A percentile compares a stretch with the other conserved stretches of the same genome.
Evolutionary conservation across 2,797 vertebrate genomes (phyloP).

Genomic region (Oryzias sinensis): DNA sequence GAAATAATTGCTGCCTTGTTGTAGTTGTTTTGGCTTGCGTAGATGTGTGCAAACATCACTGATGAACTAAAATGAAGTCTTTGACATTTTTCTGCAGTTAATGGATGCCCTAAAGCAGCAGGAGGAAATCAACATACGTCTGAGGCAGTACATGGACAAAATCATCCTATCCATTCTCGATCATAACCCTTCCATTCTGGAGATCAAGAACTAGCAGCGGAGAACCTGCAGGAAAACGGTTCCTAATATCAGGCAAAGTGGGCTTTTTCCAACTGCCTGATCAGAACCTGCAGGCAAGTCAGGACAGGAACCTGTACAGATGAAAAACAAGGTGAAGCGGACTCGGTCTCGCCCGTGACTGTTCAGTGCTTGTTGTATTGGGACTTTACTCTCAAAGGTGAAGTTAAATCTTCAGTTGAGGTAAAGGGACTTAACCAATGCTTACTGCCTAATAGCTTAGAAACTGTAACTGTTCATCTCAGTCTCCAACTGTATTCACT

Average conservation of each 20-base stretch:
- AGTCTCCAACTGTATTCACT: constrained; percentile 28
- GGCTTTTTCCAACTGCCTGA: constrained; percentile 47
- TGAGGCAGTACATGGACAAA: constrained; percentile 99
- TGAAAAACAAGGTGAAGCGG: constrained; percentile 10
- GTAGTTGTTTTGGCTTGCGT: too few relatives aligned
- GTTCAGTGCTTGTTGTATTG: constrained; percentile 45
- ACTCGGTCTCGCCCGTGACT: too few relatives aligned
- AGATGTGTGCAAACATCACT: background rate
- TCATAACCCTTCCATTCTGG: constrained; percentile 95
- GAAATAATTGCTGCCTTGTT: too few relatives aligned
- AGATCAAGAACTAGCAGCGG: constrained; percentile 88
- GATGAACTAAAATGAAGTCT: background rate
- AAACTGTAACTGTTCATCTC: constrained; percentile 35
- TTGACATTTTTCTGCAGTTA: constrained; percentile 75
- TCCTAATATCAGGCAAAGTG: constrained; percentile 9
- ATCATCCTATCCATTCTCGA: constrained; percentile 96
- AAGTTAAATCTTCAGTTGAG: constrained; percentile 19
- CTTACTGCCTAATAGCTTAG: constrained; percentile 34
- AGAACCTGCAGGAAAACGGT: constrained; percentile 42
- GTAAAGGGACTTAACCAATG: constrained; percentile 36
- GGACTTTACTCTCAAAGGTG: constrained; percentile 17
- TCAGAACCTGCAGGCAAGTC: constrained; percentile 5
- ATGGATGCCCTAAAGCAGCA: constrained; percentile 98
- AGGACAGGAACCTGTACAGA: constrained; percentile 16
- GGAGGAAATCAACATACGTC: constrained; percentile 93